Base-by-base conservation (phyloP, 1,140 invertebrate species). In the Formica exsecta region DNA sequence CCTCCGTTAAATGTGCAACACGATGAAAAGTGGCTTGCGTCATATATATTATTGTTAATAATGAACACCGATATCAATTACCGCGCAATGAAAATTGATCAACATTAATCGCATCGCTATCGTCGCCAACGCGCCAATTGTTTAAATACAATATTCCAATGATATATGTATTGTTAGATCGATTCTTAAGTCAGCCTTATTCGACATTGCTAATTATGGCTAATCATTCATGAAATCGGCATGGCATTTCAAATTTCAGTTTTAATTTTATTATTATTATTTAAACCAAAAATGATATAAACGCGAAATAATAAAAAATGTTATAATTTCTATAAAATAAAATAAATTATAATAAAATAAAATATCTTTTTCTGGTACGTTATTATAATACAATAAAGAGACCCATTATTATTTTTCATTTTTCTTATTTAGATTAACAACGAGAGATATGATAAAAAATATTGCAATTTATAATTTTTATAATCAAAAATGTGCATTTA, bases 151-250 rank as follows among this genome's bases (percentile, higher is more conserved):
- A 32, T 83, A 74, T 74, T 48, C 32, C 25, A 25, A 44, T 19
- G 25, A 81, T 68, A 79, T 51, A 81, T 68, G 51, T 71, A 73
- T 74, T 74, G 68, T 83, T 83, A 61, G 54, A 73, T 44, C 38
- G 51, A 32, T 57, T 81, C 79, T 61, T n/a, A 6, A 44, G 6
- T 61, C 54, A 38, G 4, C 25, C 66, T 73, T 32, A 25, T 22
- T 25, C 13, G 38, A 4, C 54, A 25, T 36, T 62, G 54, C 79
- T 83, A 74, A 73, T 83, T 83, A 83, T 74, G 19, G 48, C 48
- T 19, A 83, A 36, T 41, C n/a, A 9, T 61, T 61, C 19, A 13
- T 38, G 48, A 22, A 44, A 73, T 44, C 16, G 25, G 13, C 2
- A 38, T 54, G 48, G n/a, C 32, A 51, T 64, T 25, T 76, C n/a